Evolutionary conservation across 2,888 invertebrate genomes (phyloP).

Genomic region (Torymus texanus): DNA sequence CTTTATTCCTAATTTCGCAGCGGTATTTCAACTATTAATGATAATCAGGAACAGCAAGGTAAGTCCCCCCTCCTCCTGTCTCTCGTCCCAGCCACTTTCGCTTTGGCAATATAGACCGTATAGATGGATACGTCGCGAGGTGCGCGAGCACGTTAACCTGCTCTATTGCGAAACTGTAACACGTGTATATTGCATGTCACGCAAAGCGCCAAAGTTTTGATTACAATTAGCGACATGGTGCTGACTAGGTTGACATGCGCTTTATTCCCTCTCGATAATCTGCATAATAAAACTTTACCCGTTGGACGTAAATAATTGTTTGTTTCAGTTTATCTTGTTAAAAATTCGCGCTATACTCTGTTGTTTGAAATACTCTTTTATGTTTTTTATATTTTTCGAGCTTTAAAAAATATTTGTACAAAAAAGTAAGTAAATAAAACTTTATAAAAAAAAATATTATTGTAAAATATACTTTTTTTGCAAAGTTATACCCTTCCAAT

Average conservation of each 20-base stretch:
- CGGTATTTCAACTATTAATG: no score
- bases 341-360: no score
- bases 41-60: no score
- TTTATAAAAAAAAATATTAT: no score
- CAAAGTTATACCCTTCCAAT: no score
- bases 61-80: not conserved
- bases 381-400: no score
- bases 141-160: not conserved
- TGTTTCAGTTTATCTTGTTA: no score
- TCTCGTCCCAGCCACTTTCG: conserved; percentile 14
- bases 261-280: conserved; percentile 37
- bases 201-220: conserved; percentile 51
- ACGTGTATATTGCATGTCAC: conserved; percentile 50
- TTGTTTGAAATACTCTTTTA: no score
- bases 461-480: no score
- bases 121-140: not conserved
- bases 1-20: not conserved
- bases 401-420: no score
- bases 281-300: conserved; percentile 21
- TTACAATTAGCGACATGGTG: conserved; percentile 50
- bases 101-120: not conserved
- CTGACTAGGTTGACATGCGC: conserved; percentile 41
- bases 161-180: conserved; percentile 44
- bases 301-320: no score
- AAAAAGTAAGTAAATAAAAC: no score